Evolutionary conservation across 23 tunicate genomes (phyloP), one percentile per base, ranked within the genome.

Genomic region (Phallusia fumigata): DNA sequence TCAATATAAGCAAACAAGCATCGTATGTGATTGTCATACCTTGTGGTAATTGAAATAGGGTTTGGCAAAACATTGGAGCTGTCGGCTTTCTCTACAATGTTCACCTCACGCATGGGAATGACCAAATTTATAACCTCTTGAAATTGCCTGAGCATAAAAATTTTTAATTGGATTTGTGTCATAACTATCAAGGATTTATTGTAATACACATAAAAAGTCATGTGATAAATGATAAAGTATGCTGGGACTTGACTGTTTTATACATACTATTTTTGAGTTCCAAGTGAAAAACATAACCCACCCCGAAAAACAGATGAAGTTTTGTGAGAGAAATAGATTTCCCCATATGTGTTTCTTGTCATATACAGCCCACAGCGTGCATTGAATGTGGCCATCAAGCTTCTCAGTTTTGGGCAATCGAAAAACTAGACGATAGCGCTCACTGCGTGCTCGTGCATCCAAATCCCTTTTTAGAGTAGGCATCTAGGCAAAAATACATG

Each of bases 371-470:
- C 92, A 88, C 16, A 96, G 47, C 0, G 96, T 91, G 80, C 99
- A 96, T 73, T 88, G 87, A 47, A 91, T 96, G 84, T 91, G 92
- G 18, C 99, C 99, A 69, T 96, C 99, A 13, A 96, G 82, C 85
- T 81, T 91, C 64, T 96, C 99, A 45, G 81, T 77, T 32, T 85
- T 85, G n/a, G 99, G 99, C 35, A 96, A 74, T 22, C 99, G 88
- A 65, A 96, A 96, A 22, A 74, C 45, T 24, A 91, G 77, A 22
- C 99, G 90, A 82, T 85, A 90, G 78, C 84, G 88, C 73, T 96
- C 99, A 73, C 96, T 96, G n/a, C 99, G 75, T 65, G 95, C 96
- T 31, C 93, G 80, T 11, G 96, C 95, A 85, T 96, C 99, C 24
- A 96, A 86, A 76, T 91, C 93, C 73, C 96, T 77, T 75, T 82